A percentile compares a stretch with the other conserved stretches of the same genome.
These are phyloP conservation scores for Cetonia aurata DNA, from an alignment of 2,888 invertebrate species.

Conservation along the genomic window DNA sequence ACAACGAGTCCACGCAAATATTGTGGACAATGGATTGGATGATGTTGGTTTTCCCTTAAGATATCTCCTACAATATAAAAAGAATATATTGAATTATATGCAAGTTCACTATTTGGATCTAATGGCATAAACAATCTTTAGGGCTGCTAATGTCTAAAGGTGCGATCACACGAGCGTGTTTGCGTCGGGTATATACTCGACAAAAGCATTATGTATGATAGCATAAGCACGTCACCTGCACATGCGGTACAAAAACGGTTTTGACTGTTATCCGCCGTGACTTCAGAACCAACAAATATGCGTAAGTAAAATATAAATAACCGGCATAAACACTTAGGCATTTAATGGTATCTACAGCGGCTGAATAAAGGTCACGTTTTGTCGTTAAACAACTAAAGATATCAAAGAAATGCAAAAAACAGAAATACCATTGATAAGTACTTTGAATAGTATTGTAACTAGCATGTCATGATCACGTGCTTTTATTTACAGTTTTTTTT, in stretches of 20 bases:
- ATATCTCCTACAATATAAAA: constrained; percentile 73
- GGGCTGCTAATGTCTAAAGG: no score
- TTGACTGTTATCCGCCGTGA: no score
- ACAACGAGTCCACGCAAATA: constrained; percentile 89
- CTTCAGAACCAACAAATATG: neutral
- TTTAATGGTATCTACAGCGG: no score
- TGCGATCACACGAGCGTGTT: no score
- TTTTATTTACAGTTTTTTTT: constrained; percentile 10
- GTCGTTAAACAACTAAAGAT: neutral
- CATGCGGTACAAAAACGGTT: no score
- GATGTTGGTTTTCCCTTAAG: constrained; percentile 86
- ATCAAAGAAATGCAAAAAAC: constrained; percentile 24
- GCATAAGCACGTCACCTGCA: no score
- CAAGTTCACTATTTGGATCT: no score
- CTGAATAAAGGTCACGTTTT: neutral
- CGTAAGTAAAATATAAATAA: neutral
- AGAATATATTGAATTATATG: neutral
- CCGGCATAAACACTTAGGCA: no score
- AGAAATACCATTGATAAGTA: constrained; percentile 10
- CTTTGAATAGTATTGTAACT: no score
- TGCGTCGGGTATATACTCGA: no score
- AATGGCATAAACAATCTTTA: no score
- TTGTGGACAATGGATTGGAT: constrained; percentile 92
- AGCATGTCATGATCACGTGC: constrained; percentile 30
- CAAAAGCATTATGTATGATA: no score